Evolutionary conservation across 2,797 vertebrate species (phyloP).

Genomic region (Sebastes oblongus): DNA sequence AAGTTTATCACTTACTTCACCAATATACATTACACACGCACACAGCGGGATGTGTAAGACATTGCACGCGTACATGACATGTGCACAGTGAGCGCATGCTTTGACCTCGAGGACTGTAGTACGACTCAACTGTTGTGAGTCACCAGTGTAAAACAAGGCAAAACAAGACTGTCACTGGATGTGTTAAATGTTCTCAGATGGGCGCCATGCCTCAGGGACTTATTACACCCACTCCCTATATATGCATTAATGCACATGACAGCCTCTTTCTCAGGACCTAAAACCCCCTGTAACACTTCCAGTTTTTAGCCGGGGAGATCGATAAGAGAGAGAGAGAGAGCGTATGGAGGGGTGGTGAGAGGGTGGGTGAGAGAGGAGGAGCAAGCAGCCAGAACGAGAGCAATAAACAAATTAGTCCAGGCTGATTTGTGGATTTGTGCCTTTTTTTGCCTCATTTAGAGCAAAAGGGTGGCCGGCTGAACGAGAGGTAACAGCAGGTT

Average conservation of each 20-base stretch:
- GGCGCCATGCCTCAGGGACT: conserved; percentile 53
- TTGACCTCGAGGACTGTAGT: conserved; percentile 62
- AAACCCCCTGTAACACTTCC: conserved; percentile 38
- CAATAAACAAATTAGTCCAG: conserved; percentile 72
- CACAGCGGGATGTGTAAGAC: neutral
- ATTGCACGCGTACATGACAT: neutral
- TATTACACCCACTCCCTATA: conserved; percentile 64
- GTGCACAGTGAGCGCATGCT: conserved; percentile 9
- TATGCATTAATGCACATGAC: conserved; percentile 49
- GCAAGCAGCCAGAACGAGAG: conserved; percentile 40
- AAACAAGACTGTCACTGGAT: conserved; percentile 44
- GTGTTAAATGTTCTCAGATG: conserved; percentile 63
- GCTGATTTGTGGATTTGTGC: conserved; percentile 65
- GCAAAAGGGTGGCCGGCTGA: conserved; percentile 50
- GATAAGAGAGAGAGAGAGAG: conserved; percentile 18
- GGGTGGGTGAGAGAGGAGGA: conserved; percentile 33
- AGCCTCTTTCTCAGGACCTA: conserved; percentile 34
- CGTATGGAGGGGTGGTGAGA: conserved; percentile 31
- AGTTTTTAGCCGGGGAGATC: conserved; percentile 48
- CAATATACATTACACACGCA: conserved; percentile 37
- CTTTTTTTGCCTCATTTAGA: conserved; percentile 48
- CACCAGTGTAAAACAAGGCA: conserved; percentile 40
- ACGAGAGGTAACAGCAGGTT: conserved; percentile 58
- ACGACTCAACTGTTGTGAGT: conserved; percentile 31
- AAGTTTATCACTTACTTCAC: conserved; percentile 65